A percentile compares a stretch with the other conserved stretches of the same genome.
phyloP scores from a whole-genome alignment of 1,140 invertebrate genomes.

The Zaprionus ghesquierei region DNA sequence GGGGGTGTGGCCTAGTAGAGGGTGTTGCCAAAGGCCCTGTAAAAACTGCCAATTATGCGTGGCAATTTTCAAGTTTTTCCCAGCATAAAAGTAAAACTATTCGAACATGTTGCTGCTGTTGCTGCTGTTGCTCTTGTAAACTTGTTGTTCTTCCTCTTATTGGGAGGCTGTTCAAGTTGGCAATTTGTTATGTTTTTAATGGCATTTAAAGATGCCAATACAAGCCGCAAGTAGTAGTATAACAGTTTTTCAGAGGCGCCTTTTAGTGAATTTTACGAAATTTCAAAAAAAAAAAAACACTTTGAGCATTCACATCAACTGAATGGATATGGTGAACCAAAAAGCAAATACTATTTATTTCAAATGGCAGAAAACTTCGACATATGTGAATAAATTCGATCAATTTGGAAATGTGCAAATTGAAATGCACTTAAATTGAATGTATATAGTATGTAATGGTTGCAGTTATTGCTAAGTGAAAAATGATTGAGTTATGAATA shows the following conservation, averaged over 20 bases:
- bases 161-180: not conserved
- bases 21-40: conserved; percentile 15
- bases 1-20: not conserved
- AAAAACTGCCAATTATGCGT: conserved; percentile 71
- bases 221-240: not conserved
- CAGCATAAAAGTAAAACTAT: conserved; percentile 54
- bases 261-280: not conserved
- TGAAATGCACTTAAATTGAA: too few species aligned
- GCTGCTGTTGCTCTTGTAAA: not conserved
- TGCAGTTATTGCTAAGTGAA: too few species aligned
- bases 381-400: too few species aligned
- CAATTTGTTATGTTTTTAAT: not conserved
- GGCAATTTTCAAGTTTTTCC: conserved; percentile 58
- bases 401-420: too few species aligned
- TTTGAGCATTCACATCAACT: not conserved
- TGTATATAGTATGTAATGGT: too few species aligned
- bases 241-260: not conserved
- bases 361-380: too few species aligned
- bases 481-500: too few species aligned
- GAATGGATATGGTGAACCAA: not conserved
- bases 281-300: too few species aligned
- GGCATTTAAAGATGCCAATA: not conserved
- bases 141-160: not conserved
- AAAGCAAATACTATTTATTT: not conserved
- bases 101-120: conserved; percentile 35